These are phyloP conservation scores for Callimorpha dominula DNA, from an alignment of 2,888 invertebrate genomes.

Conservation along the genomic window DNA sequence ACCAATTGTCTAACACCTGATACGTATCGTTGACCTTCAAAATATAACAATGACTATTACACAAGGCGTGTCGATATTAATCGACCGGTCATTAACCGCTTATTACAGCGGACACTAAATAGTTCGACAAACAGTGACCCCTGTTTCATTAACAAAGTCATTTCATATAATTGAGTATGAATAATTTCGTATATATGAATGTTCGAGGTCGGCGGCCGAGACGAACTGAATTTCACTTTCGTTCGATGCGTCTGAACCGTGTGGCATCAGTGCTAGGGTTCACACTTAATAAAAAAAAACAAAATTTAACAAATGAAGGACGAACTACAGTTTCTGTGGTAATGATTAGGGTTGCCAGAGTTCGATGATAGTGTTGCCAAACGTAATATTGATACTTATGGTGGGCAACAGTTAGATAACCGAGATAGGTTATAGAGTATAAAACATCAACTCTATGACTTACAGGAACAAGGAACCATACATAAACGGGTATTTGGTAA, in stretches of 20 bases:
- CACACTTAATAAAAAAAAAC: not conserved
- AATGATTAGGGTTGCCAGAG: no score
- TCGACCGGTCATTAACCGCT: slow-evolving; percentile 22
- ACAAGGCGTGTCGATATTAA: slow-evolving; percentile 10
- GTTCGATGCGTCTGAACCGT: slow-evolving; percentile 40
- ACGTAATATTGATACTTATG: not conserved
- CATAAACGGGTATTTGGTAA: not conserved
- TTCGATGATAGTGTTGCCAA: no score
- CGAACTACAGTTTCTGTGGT: no score
- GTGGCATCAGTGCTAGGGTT: slow-evolving; percentile 20
- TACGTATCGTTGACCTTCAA: not conserved
- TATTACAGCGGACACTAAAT: slow-evolving; percentile 23
- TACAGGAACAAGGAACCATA: no score
- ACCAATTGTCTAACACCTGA: not conserved
- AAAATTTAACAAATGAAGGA: not conserved
- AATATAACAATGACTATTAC: not conserved
- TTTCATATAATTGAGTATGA: not conserved
- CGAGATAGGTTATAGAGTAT: not conserved
- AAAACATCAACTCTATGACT: not conserved
- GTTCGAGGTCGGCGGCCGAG: slow-evolving; percentile 53
- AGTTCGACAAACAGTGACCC: slow-evolving; percentile 27
- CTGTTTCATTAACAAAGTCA: not conserved
- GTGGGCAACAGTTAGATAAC: not conserved
- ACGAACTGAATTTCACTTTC: slow-evolving; percentile 62
- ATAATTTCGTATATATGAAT: slow-evolving; percentile 21